phyloP scores from a whole-genome alignment of 1,140 invertebrate species.

The Micrasema longulum region DNA sequence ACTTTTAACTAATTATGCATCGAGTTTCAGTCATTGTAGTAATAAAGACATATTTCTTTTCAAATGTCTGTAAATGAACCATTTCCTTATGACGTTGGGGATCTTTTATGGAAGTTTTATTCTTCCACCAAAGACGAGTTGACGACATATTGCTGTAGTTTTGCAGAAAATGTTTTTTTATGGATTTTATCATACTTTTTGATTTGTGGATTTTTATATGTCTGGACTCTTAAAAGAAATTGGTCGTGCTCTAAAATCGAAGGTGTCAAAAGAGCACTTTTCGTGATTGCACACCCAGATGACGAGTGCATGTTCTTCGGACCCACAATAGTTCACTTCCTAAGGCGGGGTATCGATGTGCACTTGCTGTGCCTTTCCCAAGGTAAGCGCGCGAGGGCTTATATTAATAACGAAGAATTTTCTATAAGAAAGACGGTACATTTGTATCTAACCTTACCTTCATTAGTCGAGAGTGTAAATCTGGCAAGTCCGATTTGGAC shows the following conservation, averaged over 20 bases:
- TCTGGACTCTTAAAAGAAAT: slow-evolving; percentile 15
- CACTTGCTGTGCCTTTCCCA: slow-evolving; percentile 89
- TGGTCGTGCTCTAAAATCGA: slow-evolving; percentile 22
- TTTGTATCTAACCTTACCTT: too few species aligned
- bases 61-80: slow-evolving; percentile 45
- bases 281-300: slow-evolving; percentile 87
- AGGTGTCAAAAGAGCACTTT: slow-evolving; percentile 44
- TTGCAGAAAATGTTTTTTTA: slow-evolving; percentile 33
- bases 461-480: too few species aligned
- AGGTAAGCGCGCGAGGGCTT: too few species aligned
- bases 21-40: neutral
- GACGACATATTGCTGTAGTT: slow-evolving; percentile 38
- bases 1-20: too few species aligned
- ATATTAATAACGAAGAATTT: too few species aligned
- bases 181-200: slow-evolving; percentile 38
- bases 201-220: slow-evolving; percentile 37
- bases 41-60: neutral
- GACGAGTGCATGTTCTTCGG: slow-evolving; percentile 99
- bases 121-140: slow-evolving; percentile 13
- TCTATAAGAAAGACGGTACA: too few species aligned
- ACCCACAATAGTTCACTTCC: slow-evolving; percentile 83
- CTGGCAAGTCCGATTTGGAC: too few species aligned
- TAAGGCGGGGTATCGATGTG: slow-evolving; percentile 73
- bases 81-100: slow-evolving; percentile 25
- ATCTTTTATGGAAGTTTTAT: slow-evolving; percentile 35